These are phyloP conservation scores for Stegodyphus mimosarum DNA, from an alignment of 1,140 invertebrate genomes.

Conservation along the genomic window DNA sequence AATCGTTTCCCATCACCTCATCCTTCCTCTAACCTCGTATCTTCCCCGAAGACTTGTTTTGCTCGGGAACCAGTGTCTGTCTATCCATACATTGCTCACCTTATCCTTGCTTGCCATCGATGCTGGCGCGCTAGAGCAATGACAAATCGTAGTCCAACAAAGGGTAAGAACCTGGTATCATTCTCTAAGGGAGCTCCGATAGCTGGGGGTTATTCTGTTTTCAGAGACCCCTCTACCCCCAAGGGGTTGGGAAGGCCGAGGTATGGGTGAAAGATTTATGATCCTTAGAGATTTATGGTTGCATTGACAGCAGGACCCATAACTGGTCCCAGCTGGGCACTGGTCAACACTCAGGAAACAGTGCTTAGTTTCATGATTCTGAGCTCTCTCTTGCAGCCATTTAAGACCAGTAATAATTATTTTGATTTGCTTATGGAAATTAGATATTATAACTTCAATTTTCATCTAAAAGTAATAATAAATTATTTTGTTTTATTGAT, in stretches of 20 bases:
- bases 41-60: constrained; percentile 13
- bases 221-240: constrained; percentile 27
- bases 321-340: constrained; percentile 28
- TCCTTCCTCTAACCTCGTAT: neutral
- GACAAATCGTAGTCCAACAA: constrained; percentile 54
- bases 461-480: neutral
- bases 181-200: constrained; percentile 34
- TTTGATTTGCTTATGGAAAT: too few relatives aligned
- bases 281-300: constrained; percentile 50
- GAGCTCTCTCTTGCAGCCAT: too few relatives aligned
- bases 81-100: constrained; percentile 30
- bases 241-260: constrained; percentile 19
- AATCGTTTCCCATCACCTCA: neutral
- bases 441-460: too few relatives aligned
- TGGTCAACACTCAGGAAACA: constrained; percentile 43
- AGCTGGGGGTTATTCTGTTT: constrained; percentile 53
- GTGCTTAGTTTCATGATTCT: too few relatives aligned
- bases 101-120: constrained; percentile 17
- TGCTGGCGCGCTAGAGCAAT: neutral
- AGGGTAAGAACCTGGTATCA: constrained; percentile 39
- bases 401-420: too few relatives aligned
- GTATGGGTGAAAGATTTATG: constrained; percentile 59
- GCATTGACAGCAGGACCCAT: constrained; percentile 47
- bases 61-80: constrained; percentile 1
- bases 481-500: neutral